Percentiles rank a stretch among this genome's conserved stretches.
Evolutionary conservation across 2,797 vertebrate species (phyloP).

Genomic region (Varecia variegata): DNA sequence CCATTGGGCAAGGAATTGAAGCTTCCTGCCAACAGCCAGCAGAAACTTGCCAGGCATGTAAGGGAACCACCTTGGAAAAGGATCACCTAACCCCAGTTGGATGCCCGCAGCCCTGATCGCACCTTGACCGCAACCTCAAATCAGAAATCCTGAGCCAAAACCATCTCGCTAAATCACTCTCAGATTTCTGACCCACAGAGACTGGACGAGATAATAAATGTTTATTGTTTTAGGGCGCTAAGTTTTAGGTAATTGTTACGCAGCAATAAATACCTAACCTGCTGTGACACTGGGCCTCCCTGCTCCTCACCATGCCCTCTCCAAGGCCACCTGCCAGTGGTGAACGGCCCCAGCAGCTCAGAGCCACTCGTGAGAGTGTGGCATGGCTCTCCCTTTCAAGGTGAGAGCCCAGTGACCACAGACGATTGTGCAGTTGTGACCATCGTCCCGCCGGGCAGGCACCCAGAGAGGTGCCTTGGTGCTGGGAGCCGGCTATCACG

Average conservation of each 20-base stretch:
- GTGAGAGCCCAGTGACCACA: background rate
- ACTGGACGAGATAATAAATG: background rate
- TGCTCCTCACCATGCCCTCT: background rate
- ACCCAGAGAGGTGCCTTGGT: background rate
- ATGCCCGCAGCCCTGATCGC: background rate
- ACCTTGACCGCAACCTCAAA: background rate
- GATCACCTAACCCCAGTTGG: background rate
- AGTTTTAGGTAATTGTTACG: background rate
- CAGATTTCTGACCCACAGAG: background rate
- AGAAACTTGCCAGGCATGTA: background rate
- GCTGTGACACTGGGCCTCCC: background rate
- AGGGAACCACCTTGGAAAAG: background rate
- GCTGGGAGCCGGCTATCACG: background rate
- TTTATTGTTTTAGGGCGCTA: background rate
- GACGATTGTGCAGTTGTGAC: background rate
- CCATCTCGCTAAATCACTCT: background rate
- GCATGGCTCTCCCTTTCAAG: conserved; percentile 1
- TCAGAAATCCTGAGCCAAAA: background rate
- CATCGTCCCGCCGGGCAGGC: background rate
- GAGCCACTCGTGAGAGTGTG: background rate
- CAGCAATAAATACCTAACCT: background rate
- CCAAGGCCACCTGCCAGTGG: background rate
- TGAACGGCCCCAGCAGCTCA: conserved; percentile 16
- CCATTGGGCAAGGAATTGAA: background rate
- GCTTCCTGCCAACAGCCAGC: background rate